phyloP scores from a whole-genome alignment of 2,113 vertebrate genomes.

The Chrysemys picta region DNA sequence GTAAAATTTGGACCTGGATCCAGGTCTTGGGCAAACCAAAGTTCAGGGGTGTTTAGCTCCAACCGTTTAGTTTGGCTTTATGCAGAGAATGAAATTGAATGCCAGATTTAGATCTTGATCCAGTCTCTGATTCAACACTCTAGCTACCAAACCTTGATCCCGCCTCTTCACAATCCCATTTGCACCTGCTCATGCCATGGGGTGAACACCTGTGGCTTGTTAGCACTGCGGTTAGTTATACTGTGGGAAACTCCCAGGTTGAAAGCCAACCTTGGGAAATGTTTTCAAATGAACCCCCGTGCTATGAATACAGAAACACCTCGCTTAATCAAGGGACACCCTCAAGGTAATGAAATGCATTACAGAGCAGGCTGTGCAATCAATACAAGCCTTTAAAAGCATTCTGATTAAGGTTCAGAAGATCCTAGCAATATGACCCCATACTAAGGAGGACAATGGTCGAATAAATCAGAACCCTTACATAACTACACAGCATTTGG shows the following conservation, averaged over 20 bases:
- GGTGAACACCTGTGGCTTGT: conserved; percentile 47
- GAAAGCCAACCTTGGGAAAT: not conserved
- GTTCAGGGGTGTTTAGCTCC: not conserved
- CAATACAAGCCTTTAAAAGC: not conserved
- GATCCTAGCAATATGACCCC: not conserved
- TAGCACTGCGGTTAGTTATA: not conserved
- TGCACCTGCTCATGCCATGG: conserved; percentile 51
- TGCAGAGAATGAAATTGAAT: not conserved
- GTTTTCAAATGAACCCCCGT: not conserved
- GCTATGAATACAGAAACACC: not conserved
- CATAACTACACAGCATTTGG: not conserved
- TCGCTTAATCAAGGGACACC: not conserved
- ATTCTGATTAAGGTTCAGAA: not conserved
- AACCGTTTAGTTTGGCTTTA: conserved; percentile 15
- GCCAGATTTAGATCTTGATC: conserved; percentile 57
- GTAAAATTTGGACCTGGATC: not conserved
- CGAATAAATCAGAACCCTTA: not conserved
- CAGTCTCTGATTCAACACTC: conserved; percentile 23
- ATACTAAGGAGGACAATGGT: not conserved
- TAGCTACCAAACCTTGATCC: conserved; percentile 52
- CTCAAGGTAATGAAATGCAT: not conserved
- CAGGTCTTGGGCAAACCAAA: not conserved
- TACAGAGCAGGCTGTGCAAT: not conserved
- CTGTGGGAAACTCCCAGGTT: not conserved
- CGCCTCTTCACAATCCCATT: not conserved